Conservation (phyloP, 2,888 invertebrate species). For the Dasypolia templi region DNA sequence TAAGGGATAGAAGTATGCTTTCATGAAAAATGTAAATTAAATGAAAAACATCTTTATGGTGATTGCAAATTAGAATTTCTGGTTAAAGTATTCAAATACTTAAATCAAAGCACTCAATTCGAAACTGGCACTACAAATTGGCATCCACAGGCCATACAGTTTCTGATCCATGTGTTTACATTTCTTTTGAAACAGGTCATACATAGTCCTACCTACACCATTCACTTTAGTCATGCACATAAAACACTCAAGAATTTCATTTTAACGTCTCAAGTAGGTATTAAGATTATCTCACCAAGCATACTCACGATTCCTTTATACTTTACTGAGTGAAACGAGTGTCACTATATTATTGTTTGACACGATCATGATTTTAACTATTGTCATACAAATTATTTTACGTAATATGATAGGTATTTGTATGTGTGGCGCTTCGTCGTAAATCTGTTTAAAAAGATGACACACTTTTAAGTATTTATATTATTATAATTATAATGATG, state of each 20-base stretch:
- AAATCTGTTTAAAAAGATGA: slow-evolving; percentile 38
- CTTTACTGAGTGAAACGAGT: slow-evolving; percentile 17
- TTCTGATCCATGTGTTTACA: not conserved
- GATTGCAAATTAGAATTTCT: not conserved
- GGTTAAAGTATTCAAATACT: not conserved
- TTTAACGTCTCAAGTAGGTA: not conserved
- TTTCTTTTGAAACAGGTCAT: not conserved
- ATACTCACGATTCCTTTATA: slow-evolving; percentile 47
- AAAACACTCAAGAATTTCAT: slow-evolving; percentile 3
- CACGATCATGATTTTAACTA: slow-evolving; percentile 16
- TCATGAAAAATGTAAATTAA: no score
- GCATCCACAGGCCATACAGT: not conserved
- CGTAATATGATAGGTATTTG: slow-evolving; percentile 27
- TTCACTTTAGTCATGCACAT: not conserved
- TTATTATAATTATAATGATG: not conserved
- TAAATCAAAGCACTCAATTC: not conserved
- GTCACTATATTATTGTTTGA: slow-evolving; percentile 12
- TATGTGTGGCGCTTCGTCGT: slow-evolving; percentile 20
- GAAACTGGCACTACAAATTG: not conserved
- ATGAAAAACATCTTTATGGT: not conserved
- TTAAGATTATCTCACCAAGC: slow-evolving; percentile 17
- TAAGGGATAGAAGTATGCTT: no score
- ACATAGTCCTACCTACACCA: not conserved
- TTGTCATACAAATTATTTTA: slow-evolving; percentile 59
- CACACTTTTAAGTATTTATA: slow-evolving; percentile 31